A percentile compares a stretch with the other conserved stretches of the same genome.
phyloP scores from a whole-genome alignment of 2,888 invertebrate genomes.

The Criorhina ranunculi region DNA sequence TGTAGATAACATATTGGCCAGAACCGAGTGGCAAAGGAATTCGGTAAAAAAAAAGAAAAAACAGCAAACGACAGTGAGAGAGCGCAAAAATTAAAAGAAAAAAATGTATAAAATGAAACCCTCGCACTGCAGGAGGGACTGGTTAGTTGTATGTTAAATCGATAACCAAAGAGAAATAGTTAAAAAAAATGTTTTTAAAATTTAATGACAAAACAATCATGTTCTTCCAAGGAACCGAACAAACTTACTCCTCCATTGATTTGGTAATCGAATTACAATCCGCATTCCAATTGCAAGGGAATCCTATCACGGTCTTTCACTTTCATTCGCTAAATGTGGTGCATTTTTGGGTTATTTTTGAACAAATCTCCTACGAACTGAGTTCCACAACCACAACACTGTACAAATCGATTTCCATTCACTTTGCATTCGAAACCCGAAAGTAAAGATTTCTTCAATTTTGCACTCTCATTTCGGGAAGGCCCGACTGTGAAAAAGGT shows the following conservation, averaged over 20 bases:
- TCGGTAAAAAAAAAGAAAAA: not conserved
- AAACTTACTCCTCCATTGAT: constrained; percentile 73
- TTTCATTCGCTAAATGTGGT: constrained; percentile 22
- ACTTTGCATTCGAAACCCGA: constrained; percentile 57
- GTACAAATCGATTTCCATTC: constrained; percentile 70
- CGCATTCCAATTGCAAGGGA: constrained; percentile 57
- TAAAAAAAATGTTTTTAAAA: constrained; percentile 9
- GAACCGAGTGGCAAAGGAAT: constrained; percentile 15
- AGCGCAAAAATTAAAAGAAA: constrained; percentile 17
- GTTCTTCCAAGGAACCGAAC: not conserved
- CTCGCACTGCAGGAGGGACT: constrained; percentile 14
- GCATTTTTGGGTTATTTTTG: constrained; percentile 24
- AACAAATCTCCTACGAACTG: constrained; percentile 8
- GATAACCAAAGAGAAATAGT: constrained; percentile 16
- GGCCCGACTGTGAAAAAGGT: constrained; percentile 39
- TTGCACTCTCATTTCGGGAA: constrained; percentile 5
- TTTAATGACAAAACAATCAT: not conserved
- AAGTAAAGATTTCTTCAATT: constrained; percentile 12
- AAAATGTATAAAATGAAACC: constrained; percentile 41
- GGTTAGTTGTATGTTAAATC: constrained; percentile 38
- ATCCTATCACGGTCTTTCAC: constrained; percentile 14
- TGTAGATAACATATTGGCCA: constrained; percentile 33
- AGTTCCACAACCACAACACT: constrained; percentile 33
- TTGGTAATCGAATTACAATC: constrained; percentile 59
- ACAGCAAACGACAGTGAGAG: not conserved